phyloP scores from a whole-genome alignment of 2,113 vertebrate genomes.

The Falcunculus frontatus region DNA sequence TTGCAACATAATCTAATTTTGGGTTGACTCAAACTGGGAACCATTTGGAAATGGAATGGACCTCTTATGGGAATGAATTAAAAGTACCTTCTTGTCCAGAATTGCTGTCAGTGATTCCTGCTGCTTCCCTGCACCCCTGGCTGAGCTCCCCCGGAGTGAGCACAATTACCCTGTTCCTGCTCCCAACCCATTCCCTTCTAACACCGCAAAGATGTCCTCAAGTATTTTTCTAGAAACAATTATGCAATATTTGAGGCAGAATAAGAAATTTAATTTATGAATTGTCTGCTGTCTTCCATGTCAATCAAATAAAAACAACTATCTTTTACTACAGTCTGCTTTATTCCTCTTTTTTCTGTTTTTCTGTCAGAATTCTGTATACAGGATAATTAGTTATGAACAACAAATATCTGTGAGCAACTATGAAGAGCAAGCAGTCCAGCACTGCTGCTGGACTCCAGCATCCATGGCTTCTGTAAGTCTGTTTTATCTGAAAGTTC shows the following conservation, averaged over 20 bases:
- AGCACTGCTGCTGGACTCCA: neutral
- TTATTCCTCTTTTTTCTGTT: neutral
- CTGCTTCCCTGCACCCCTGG: neutral
- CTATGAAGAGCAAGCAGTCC: constrained; percentile 70
- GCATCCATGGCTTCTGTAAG: neutral
- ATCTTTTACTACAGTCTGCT: neutral
- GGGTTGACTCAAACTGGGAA: neutral
- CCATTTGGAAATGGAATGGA: neutral
- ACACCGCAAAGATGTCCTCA: neutral
- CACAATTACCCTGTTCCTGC: neutral
- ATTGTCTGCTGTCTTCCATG: neutral
- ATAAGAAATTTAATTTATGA: neutral
- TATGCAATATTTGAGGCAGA: neutral
- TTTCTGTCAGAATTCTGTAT: neutral
- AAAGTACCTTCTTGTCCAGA: neutral
- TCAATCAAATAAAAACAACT: neutral
- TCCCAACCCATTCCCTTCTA: neutral
- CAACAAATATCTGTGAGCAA: constrained; percentile 44
- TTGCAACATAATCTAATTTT: neutral
- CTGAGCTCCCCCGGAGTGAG: neutral
- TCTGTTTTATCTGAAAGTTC: neutral
- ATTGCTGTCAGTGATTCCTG: neutral
- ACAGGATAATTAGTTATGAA: constrained; percentile 68
- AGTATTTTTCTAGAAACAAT: neutral
- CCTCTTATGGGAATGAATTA: neutral